Evolutionary conservation across 2,888 invertebrate genomes (phyloP).

Genomic region (Chymomyza amoena): DNA sequence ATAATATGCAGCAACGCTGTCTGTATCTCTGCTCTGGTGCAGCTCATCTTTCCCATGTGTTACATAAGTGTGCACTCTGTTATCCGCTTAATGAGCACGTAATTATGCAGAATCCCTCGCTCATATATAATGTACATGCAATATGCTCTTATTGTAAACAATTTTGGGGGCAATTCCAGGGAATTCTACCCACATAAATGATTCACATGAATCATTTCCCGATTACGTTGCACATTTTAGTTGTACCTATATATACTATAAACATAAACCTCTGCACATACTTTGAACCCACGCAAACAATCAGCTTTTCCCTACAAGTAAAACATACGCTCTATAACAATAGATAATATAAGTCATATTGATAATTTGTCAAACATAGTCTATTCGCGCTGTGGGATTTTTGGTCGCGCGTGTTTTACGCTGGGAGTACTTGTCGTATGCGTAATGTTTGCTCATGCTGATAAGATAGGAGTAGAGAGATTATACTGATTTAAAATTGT

Average conservation of each 20-base stretch:
- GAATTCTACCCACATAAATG: neutral
- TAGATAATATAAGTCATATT: neutral
- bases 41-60: neutral
- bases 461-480: neutral
- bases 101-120: neutral
- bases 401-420: neutral
- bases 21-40: neutral
- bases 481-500: neutral
- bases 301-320: neutral
- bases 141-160: neutral
- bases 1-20: neutral
- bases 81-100: neutral
- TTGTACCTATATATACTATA: neutral
- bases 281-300: neutral
- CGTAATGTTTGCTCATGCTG: neutral
- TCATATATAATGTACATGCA: neutral
- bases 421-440: neutral
- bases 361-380: neutral
- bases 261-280: too few relatives aligned
- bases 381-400: neutral
- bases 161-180: neutral
- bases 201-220: neutral
- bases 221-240: neutral
- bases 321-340: neutral
- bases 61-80: neutral